phyloP scores from a whole-genome alignment of 2,113 vertebrate species.

The Pitta sordida region DNA sequence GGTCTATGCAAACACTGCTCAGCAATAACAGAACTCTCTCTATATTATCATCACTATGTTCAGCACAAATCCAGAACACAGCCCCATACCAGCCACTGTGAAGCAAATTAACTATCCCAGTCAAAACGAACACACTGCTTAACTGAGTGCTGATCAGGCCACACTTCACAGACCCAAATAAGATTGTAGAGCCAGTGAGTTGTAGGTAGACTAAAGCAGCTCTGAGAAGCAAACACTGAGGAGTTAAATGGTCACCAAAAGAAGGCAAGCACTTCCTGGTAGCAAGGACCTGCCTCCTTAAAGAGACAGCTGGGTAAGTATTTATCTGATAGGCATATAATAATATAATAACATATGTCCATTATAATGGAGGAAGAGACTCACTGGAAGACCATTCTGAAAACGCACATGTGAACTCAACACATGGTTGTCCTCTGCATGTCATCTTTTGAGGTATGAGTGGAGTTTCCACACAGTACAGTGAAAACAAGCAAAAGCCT shows the following conservation, averaged over 20 bases:
- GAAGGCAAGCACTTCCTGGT: background rate
- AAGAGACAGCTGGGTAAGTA: too few species aligned
- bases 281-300: background rate
- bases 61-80: background rate
- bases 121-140: background rate
- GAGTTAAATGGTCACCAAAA: background rate
- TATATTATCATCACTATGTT: background rate
- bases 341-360: too few species aligned
- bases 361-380: background rate
- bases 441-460: background rate
- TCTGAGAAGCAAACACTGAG: background rate
- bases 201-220: background rate
- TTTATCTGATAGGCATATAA: too few species aligned
- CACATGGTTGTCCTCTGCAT: background rate
- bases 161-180: rapidly evolving
- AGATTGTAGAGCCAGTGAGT: background rate
- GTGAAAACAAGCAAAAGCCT: background rate
- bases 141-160: background rate
- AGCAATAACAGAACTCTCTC: background rate
- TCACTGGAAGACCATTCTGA: background rate
- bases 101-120: background rate
- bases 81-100: background rate
- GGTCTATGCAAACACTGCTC: background rate
- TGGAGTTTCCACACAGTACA: background rate
- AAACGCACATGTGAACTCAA: background rate